These are phyloP conservation scores for Brachymystax lenok DNA, from an alignment of 2,797 vertebrate species.

Conservation along the genomic window DNA sequence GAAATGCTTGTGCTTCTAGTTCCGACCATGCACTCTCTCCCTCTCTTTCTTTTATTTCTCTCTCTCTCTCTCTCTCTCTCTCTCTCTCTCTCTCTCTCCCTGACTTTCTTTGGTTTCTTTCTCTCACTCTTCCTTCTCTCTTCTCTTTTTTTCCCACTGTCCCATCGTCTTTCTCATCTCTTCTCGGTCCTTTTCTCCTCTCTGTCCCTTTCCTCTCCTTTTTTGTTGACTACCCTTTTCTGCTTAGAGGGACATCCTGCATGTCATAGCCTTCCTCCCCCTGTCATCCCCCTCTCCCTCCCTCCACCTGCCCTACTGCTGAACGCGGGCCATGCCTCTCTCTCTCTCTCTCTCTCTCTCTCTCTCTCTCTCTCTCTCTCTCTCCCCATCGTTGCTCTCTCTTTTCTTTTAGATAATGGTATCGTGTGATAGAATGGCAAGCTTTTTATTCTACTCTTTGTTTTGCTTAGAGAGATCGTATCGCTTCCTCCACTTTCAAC, in stretches of 20 bases:
- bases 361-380: background rate
- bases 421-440: background rate
- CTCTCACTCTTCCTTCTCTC: background rate
- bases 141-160: background rate
- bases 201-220: background rate
- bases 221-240: constrained; percentile 8
- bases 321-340: no score
- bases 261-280: background rate
- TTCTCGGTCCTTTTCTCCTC: background rate
- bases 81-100: no score
- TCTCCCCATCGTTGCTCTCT: constrained; percentile 2
- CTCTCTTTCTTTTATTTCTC: no score
- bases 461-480: background rate
- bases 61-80: no score
- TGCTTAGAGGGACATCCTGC: background rate
- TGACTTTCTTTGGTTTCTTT: no score
- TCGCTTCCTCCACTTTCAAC: background rate
- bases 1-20: no score
- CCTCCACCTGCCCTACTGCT: constrained; percentile 8
- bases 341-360: no score
- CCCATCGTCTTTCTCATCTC: background rate
- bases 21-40: no score
- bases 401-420: background rate
- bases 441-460: background rate
- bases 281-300: background rate